A percentile compares a stretch with the other conserved stretches of the same genome.
phyloP scores from a whole-genome alignment of 2,797 vertebrate species.

The Sitta carolinensis region DNA sequence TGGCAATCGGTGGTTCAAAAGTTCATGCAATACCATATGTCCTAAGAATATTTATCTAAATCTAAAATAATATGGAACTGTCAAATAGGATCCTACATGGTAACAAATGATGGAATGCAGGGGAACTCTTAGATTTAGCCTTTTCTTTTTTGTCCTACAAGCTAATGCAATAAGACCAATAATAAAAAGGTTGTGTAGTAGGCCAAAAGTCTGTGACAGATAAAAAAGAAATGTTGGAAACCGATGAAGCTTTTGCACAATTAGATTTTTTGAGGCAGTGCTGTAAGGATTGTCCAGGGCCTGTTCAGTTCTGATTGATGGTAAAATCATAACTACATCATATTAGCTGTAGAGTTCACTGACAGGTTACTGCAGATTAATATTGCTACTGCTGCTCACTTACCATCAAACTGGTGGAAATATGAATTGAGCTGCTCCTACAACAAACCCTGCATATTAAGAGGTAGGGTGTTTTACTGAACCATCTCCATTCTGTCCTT shows the following conservation, averaged over 20 bases:
- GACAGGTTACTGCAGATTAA: conserved; percentile 92
- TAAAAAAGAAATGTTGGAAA: conserved; percentile 94
- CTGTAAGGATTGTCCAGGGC: conserved; percentile 90
- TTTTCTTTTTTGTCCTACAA: conserved; percentile 75
- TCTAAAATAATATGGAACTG: conserved; percentile 86
- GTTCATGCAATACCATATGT: conserved; percentile 88
- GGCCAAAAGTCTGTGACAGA: conserved; percentile 85
- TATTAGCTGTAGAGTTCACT: conserved; percentile 97
- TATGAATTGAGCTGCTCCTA: conserved; percentile 79
- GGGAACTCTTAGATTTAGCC: conserved; percentile 77
- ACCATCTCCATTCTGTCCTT: conserved; percentile 59
- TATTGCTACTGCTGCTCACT: conserved; percentile 90
- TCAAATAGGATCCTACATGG: conserved; percentile 86
- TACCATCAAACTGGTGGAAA: conserved; percentile 83
- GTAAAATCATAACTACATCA: conserved; percentile 96
- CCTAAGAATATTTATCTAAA: conserved; percentile 91
- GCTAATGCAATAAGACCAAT: conserved; percentile 87
- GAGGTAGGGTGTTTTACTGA: conserved; percentile 69
- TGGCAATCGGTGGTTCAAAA: conserved; percentile 84
- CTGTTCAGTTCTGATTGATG: conserved; percentile 91
- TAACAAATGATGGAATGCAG: conserved; percentile 89
- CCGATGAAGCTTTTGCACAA: conserved; percentile 95
- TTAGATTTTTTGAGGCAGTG: conserved; percentile 94
- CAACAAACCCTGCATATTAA: conserved; percentile 82
- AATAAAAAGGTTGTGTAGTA: conserved; percentile 87